Percentiles rank a stretch among this genome's conserved stretches.
Conservation (phyloP, 2,797 vertebrate species). For the Amazonetta brasiliensis region DNA sequence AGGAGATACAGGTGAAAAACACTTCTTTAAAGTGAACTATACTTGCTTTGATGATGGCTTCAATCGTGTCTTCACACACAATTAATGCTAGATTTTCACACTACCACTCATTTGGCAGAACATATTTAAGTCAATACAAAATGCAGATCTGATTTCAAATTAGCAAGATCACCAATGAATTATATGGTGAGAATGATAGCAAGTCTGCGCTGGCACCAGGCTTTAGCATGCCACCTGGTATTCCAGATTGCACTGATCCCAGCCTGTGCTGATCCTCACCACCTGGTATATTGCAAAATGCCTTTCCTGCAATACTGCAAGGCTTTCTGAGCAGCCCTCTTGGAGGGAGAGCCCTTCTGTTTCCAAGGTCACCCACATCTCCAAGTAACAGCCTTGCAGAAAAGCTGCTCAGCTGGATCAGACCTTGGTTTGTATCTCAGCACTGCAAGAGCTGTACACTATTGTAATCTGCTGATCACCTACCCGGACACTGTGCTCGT, state of each 20-base stretch:
- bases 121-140: conserved; percentile 52
- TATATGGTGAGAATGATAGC: neutral
- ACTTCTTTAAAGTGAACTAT: neutral
- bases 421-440: neutral
- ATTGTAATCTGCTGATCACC: neutral
- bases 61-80: conserved; percentile 37
- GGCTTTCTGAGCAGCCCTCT: conserved; percentile 20
- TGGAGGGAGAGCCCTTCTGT: neutral
- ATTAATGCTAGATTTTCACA: conserved; percentile 54
- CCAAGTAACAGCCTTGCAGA: conserved; percentile 1
- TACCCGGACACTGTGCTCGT: neutral
- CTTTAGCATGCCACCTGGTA: conserved; percentile 57
- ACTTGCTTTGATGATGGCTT: neutral
- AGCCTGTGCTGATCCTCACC: conserved; percentile 55
- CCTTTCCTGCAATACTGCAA: conserved; percentile 37
- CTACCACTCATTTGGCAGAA: conserved; percentile 42
- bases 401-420: neutral
- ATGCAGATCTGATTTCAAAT: conserved; percentile 39
- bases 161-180: conserved; percentile 60
- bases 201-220: conserved; percentile 57
- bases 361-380: conserved; percentile 47
- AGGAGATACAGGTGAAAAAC: neutral
- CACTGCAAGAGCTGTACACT: neutral
- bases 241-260: conserved; percentile 61
- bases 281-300: conserved; percentile 40